Evolutionary conservation across 2,113 vertebrate species (phyloP).

Genomic region (Ursus arctos): DNA sequence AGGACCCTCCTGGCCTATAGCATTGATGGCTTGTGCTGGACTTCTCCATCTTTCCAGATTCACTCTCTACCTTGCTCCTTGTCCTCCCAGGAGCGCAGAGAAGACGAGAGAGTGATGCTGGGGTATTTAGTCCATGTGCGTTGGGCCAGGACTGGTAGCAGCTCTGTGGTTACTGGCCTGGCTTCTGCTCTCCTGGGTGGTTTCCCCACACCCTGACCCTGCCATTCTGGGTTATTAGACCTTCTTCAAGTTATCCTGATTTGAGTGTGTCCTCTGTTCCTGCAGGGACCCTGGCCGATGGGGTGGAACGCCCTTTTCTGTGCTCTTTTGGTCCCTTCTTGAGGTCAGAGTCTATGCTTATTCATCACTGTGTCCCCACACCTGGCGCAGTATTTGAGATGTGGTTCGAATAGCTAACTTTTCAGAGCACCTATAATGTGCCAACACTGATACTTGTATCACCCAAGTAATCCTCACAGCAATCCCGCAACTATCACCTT

Average conservation of each 20-base stretch:
- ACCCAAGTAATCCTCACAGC: neutral
- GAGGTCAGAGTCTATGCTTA: neutral
- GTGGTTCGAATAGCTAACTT: neutral
- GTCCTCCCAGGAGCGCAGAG: neutral
- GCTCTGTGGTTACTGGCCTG: neutral
- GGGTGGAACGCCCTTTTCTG: neutral
- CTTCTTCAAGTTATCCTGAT: neutral
- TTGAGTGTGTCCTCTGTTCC: neutral
- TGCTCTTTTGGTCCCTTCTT: neutral
- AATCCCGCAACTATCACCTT: neutral
- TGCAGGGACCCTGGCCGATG: neutral
- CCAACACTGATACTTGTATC: neutral
- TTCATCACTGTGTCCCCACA: neutral
- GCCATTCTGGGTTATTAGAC: neutral
- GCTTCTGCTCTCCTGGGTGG: neutral
- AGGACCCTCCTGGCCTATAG: neutral
- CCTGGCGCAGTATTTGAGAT: neutral
- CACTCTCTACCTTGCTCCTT: neutral
- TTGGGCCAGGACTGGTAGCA: neutral
- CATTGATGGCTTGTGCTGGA: fast-evolving
- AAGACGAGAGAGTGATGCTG: neutral
- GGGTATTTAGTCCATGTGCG: fast-evolving
- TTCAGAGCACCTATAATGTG: neutral
- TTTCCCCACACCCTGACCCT: neutral
- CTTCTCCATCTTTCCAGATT: neutral